A percentile compares a stretch with the other conserved stretches of the same genome.
These are phyloP conservation scores for Peucedramus taeniatus DNA, from an alignment of 2,113 vertebrate genomes.

Conservation along the genomic window DNA sequence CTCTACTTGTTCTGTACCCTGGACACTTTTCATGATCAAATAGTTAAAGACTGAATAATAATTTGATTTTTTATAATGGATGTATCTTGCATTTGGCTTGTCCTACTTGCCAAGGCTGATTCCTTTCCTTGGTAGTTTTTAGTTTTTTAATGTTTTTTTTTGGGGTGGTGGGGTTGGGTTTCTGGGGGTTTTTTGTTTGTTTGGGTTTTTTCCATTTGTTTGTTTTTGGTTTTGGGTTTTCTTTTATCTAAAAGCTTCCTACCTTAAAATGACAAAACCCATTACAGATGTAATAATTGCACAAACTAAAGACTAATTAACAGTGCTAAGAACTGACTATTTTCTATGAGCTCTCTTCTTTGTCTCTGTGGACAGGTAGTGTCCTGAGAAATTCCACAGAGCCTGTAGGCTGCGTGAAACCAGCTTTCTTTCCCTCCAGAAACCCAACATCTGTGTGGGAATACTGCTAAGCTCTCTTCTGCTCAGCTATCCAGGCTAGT, in stretches of 20 bases:
- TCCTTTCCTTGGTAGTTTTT: not conserved
- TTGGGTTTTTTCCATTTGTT: no score
- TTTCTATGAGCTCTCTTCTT: not conserved
- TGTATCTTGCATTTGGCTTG: not conserved
- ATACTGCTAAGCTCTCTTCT: not conserved
- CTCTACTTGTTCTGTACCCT: not conserved
- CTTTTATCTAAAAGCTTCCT: not conserved
- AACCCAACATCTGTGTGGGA: not conserved
- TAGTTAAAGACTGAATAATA: not conserved
- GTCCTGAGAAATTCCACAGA: accelerated
- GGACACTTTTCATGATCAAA: not conserved
- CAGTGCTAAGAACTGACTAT: not conserved
- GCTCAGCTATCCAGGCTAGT: not conserved
- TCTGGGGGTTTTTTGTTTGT: accelerated
- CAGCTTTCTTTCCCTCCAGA: not conserved
- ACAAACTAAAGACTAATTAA: not conserved
- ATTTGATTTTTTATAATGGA: not conserved
- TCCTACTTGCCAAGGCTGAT: not conserved
- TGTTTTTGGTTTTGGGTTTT: not conserved
- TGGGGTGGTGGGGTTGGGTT: not conserved
- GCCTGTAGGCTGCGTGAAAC: not conserved
- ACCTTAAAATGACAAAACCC: not conserved
- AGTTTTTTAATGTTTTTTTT: no score
- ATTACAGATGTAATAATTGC: not conserved
- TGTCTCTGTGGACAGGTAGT: not conserved